Evolutionary conservation across 2,888 invertebrate species (phyloP).

Genomic region (Anaspis maculata): DNA sequence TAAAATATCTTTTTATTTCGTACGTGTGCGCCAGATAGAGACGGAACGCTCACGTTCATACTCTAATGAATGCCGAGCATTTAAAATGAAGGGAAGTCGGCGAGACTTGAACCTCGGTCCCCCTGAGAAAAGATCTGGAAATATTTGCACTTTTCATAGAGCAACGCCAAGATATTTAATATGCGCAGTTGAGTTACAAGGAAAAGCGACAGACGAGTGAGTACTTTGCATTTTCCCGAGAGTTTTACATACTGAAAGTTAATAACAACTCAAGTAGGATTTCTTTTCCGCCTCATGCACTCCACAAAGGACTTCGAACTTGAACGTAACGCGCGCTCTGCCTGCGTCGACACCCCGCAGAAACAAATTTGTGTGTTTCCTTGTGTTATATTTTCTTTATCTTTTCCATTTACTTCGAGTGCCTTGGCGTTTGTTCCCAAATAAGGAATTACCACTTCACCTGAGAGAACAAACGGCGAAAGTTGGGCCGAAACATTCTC

Average conservation of each 20-base stretch:
- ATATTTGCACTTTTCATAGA: conserved; percentile 7
- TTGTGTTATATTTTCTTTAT: conserved; percentile 12
- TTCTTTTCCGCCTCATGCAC: conserved; percentile 21
- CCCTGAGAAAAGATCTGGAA: no score
- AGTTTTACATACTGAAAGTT: conserved; percentile 14
- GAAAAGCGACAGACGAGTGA: conserved; percentile 4
- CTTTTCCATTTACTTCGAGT: conserved; percentile 10
- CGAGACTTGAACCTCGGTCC: no score
- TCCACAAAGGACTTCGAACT: conserved; percentile 18
- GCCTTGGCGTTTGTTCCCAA: conserved; percentile 7
- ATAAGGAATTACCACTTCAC: conserved; percentile 10
- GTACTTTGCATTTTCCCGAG: conserved; percentile 8
- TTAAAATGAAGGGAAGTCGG: no score
- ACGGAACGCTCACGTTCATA: no score
- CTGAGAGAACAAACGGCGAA: conserved; percentile 3
- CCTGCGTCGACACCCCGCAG: conserved; percentile 11
- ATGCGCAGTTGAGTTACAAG: conserved; percentile 5
- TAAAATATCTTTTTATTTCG: no score
- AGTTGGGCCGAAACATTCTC: no score
- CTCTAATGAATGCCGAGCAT: no score
- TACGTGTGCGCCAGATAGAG: no score
- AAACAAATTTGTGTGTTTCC: conserved; percentile 20
- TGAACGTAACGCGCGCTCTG: conserved; percentile 14
- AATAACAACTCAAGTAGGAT: conserved; percentile 20
- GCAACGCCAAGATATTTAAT: conserved; percentile 5